phyloP scores from a whole-genome alignment of 2,888 invertebrate genomes.

The Sthenelais limicola region DNA sequence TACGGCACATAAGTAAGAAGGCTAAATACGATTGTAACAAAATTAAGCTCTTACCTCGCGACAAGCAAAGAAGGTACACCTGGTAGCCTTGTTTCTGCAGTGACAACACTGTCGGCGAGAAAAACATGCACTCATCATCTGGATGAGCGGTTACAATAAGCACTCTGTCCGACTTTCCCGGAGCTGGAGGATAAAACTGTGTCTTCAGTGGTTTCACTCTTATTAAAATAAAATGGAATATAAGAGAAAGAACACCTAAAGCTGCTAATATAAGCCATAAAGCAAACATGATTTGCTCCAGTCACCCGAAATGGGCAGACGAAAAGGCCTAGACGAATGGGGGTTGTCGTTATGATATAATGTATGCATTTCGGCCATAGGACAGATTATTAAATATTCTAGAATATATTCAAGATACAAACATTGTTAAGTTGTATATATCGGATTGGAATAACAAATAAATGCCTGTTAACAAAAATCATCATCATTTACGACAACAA shows the following conservation, averaged over 20 bases:
- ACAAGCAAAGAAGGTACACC: conserved; percentile 52
- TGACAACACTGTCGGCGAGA: conserved; percentile 80
- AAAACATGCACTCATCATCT: conserved; percentile 99
- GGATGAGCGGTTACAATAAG: conserved; percentile 91
- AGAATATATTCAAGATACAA: too few relatives aligned
- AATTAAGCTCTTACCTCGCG: conserved; percentile 50
- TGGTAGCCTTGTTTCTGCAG: conserved; percentile 41
- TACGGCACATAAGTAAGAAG: too few relatives aligned
- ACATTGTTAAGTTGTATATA: too few relatives aligned
- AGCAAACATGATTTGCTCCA: conserved; percentile 17
- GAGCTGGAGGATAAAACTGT: not conserved
- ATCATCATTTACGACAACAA: too few relatives aligned
- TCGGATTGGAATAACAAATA: too few relatives aligned
- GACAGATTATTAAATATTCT: too few relatives aligned
- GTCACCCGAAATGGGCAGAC: conserved; percentile 15
- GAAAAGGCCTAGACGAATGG: not conserved
- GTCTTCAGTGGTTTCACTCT: conserved; percentile 7
- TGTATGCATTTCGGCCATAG: not conserved
- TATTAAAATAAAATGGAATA: conserved; percentile 6
- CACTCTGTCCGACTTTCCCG: conserved; percentile 13
- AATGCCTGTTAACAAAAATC: too few relatives aligned
- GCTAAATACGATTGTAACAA: too few relatives aligned
- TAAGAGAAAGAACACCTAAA: not conserved
- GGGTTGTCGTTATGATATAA: conserved; percentile 18
- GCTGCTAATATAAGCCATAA: not conserved